Conservation (phyloP, 2,113 vertebrate species). For the Sinocyclocheilus rhinocerous region DNA sequence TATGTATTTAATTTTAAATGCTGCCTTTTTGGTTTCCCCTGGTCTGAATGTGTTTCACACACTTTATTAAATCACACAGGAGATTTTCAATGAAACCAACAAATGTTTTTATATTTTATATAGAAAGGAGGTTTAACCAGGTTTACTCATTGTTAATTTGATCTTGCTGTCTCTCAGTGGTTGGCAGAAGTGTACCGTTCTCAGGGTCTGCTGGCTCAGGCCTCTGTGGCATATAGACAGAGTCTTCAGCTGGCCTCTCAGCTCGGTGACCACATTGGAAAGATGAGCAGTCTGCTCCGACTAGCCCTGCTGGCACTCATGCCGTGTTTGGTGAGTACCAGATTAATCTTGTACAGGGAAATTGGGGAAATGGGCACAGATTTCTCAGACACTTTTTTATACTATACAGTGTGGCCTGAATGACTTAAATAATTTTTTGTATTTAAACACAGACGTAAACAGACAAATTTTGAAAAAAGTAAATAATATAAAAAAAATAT, state of each 20-base stretch:
- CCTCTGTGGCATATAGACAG: slow-evolving; percentile 90
- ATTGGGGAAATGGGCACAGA: not conserved
- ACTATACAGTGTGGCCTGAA: not conserved
- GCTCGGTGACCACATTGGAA: slow-evolving; percentile 82
- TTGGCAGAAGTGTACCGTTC: slow-evolving; percentile 87
- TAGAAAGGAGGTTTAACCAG: not conserved
- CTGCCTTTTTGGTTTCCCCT: not conserved
- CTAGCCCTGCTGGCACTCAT: slow-evolving; percentile 85
- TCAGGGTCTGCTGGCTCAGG: slow-evolving; percentile 88
- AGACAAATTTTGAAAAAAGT: not conserved
- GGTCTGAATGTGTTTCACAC: not conserved
- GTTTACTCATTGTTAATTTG: not conserved
- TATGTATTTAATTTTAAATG: too few species aligned
- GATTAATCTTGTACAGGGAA: not conserved
- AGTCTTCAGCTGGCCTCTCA: slow-evolving; percentile 92
- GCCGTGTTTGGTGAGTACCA: slow-evolving; percentile 83
- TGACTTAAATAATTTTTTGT: not conserved
- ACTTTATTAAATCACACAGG: not conserved
- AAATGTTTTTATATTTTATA: not conserved
- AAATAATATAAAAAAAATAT: not conserved
- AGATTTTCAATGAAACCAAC: not conserved
- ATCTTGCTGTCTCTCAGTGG: slow-evolving; percentile 78
- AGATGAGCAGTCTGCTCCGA: slow-evolving; percentile 85
- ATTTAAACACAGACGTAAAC: not conserved
- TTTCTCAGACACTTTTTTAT: not conserved